Percentiles rank a stretch among this genome's conserved stretches.
phyloP scores from a whole-genome alignment of 2,888 invertebrate species.

The Torymus tubicola region DNA sequence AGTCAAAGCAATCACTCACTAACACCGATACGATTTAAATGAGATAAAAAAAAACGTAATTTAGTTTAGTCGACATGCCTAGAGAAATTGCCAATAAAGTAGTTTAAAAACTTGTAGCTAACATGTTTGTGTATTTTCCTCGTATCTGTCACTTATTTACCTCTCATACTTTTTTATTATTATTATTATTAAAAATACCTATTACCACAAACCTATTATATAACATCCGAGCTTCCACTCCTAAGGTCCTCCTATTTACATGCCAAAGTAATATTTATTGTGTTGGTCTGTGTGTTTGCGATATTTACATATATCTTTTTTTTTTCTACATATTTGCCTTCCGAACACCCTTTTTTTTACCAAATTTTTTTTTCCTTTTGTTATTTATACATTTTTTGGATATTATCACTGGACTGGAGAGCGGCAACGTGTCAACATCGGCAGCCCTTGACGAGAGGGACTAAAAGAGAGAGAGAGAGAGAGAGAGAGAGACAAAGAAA shows the following conservation, averaged over 20 bases:
- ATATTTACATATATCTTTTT: constrained; percentile 58
- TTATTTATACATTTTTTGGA: constrained; percentile 47
- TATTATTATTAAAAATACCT: constrained; percentile 34
- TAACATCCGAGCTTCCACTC: constrained; percentile 45
- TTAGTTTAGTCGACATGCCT: constrained; percentile 75
- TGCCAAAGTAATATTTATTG: constrained; percentile 66
- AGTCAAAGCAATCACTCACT: constrained; percentile 65
- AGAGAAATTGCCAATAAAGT: constrained; percentile 77
- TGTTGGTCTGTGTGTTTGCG: constrained; percentile 62
- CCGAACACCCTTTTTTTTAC: constrained; percentile 38
- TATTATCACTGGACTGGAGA: constrained; percentile 6
- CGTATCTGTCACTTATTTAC: constrained; percentile 68
- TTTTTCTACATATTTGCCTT: constrained; percentile 48
- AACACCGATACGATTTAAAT: constrained; percentile 67
- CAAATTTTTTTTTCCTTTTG: constrained; percentile 20
- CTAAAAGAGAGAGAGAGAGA: not conserved
- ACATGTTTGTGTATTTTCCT: constrained; percentile 76
- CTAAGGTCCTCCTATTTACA: constrained; percentile 61
- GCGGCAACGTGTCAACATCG: constrained; percentile 21
- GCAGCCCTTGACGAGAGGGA: constrained; percentile 11
- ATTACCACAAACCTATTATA: constrained; percentile 18
- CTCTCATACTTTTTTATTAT: constrained; percentile 60
- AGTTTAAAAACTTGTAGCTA: constrained; percentile 77
- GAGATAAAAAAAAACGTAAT: constrained; percentile 68
- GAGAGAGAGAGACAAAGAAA: not conserved